phyloP scores from a whole-genome alignment of 2,888 invertebrate species.

The Eilema sororculum region DNA sequence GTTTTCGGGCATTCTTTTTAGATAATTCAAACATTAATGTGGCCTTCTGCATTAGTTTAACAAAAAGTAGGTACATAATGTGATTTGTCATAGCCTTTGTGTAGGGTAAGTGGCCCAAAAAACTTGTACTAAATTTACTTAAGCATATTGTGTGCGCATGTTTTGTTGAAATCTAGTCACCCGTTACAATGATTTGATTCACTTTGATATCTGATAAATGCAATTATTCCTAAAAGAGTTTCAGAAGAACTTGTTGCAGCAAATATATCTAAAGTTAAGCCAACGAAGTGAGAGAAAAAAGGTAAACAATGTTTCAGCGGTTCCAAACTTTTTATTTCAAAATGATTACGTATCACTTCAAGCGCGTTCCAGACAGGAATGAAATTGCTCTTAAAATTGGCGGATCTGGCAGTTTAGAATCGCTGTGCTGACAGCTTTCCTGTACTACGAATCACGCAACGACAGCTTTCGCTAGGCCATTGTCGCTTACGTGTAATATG shows the following conservation, averaged over 20 bases:
- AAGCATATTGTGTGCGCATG: slow-evolving; percentile 13
- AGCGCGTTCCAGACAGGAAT: too few species aligned
- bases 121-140: slow-evolving; percentile 35
- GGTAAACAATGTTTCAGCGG: too few species aligned
- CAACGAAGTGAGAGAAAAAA: too few species aligned
- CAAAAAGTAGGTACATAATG: slow-evolving; percentile 49
- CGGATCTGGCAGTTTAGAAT: too few species aligned
- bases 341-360: too few species aligned
- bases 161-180: slow-evolving; percentile 12
- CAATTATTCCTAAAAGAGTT: neutral
- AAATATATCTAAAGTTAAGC: too few species aligned
- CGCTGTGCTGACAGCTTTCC: too few species aligned
- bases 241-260: neutral
- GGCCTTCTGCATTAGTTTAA: slow-evolving; percentile 31
- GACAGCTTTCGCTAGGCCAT: too few species aligned
- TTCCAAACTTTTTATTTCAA: too few species aligned
- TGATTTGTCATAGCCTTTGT: slow-evolving; percentile 48
- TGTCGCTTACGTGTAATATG: too few species aligned
- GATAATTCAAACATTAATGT: neutral
- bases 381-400: too few species aligned
- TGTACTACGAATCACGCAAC: too few species aligned
- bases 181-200: neutral
- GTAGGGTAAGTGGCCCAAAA: slow-evolving; percentile 22
- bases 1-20: slow-evolving; percentile 3
- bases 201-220: neutral